Evolutionary conservation across 2,113 vertebrate genomes (phyloP).

Genomic region (Phoxinus phoxinus): DNA sequence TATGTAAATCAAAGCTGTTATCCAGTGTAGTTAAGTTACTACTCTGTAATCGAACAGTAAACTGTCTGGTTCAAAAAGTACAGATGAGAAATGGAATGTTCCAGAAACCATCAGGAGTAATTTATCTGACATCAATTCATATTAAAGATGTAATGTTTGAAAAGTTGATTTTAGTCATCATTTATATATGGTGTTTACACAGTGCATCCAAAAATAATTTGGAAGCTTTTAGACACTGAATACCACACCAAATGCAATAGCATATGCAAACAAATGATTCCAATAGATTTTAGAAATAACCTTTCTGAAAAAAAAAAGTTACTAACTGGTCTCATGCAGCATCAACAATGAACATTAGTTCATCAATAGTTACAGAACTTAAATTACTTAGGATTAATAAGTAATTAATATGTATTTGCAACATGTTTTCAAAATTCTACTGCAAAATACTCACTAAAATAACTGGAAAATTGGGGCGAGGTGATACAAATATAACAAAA

Average conservation of each 20-base stretch:
- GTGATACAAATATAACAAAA: not conserved
- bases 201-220: not conserved
- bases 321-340: not conserved
- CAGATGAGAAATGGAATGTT: constrained; percentile 13
- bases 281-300: not conserved
- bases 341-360: not conserved
- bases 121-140: constrained; percentile 1
- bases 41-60: constrained; percentile 15
- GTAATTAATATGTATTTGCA: too few species aligned
- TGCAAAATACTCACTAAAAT: not conserved
- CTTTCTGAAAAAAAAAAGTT: too few species aligned
- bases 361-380: not conserved
- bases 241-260: not conserved
- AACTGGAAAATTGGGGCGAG: not conserved
- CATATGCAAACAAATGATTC: not conserved
- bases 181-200: not conserved
- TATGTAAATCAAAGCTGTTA: not conserved
- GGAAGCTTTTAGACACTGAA: not conserved
- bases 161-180: not conserved
- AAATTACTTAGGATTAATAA: not conserved
- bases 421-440: not conserved
- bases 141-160: not conserved
- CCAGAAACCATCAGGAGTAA: not conserved
- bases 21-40: not conserved
- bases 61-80: constrained; percentile 15